Percentiles rank a stretch among this genome's conserved stretches.
Evolutionary conservation across 92 coral and sea anemone species (phyloP).

Genomic region (Actinostola sp.): DNA sequence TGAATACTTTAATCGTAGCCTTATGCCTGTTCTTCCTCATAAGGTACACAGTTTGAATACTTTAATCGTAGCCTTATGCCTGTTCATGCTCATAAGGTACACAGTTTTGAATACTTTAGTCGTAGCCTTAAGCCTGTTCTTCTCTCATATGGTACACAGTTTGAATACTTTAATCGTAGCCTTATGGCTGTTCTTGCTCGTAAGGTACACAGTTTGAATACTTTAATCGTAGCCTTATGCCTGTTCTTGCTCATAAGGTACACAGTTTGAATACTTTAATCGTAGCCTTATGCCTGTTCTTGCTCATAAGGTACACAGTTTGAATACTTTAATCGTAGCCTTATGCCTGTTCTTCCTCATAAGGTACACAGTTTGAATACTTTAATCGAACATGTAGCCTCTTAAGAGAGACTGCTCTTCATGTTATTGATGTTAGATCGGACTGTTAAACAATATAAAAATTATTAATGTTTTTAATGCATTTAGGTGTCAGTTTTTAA

Average conservation of each 20-base stretch:
- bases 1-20: constrained; percentile 94
- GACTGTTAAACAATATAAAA: background rate
- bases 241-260: constrained; percentile 92
- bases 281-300: constrained; percentile 94
- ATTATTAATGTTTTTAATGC: background rate
- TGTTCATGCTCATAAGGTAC: constrained; percentile 90
- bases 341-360: constrained; percentile 90
- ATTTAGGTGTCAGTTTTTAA: constrained; percentile 84
- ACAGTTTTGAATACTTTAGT: constrained; percentile 91
- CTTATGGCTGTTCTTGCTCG: constrained; percentile 91
- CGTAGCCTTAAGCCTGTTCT: constrained; percentile 95
- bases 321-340: constrained; percentile 94
- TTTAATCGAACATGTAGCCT: background rate
- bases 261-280: constrained; percentile 91
- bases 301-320: constrained; percentile 89
- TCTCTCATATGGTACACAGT: constrained; percentile 85
- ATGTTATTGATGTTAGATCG: too few species aligned
- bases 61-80: constrained; percentile 97
- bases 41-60: constrained; percentile 93
- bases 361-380: constrained; percentile 70
- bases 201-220: constrained; percentile 92
- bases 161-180: constrained; percentile 95
- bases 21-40: constrained; percentile 90
- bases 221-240: constrained; percentile 95
- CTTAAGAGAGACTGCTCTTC: too few species aligned